Conservation (phyloP, 2,797 vertebrate species). For the Xiphorhynchus erythropygius region DNA sequence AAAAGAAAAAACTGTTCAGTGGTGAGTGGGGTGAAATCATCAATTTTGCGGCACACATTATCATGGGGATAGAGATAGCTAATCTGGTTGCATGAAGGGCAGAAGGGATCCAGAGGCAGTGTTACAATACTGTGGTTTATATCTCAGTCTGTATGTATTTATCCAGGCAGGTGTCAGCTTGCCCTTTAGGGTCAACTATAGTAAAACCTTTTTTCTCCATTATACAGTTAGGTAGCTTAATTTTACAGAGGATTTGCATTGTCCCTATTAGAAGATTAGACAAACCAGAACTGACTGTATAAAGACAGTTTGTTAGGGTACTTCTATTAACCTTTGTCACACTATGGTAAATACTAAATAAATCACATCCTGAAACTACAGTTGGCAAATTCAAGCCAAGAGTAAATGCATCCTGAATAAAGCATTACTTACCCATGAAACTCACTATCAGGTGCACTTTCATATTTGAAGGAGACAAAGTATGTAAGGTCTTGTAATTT, state of each 20-base stretch:
- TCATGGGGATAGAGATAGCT: neutral
- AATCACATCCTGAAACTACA: neutral
- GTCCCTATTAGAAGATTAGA: neutral
- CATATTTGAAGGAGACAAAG: neutral
- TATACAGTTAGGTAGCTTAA: neutral
- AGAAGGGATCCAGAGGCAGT: neutral
- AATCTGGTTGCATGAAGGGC: neutral
- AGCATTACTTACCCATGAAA: neutral
- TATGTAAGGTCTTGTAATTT: neutral
- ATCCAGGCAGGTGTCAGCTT: neutral
- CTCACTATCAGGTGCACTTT: neutral
- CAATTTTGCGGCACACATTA: neutral
- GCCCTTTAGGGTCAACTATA: neutral
- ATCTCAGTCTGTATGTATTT: neutral
- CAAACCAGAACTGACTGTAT: neutral
- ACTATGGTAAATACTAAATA: neutral
- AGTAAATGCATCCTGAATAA: neutral
- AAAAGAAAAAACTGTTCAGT: neutral
- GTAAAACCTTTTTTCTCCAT: neutral
- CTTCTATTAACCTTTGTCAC: slow-evolving; percentile 21
- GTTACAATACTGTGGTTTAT: neutral
- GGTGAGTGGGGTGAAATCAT: neutral
- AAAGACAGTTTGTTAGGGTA: neutral
- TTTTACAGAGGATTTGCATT: slow-evolving; percentile 12
- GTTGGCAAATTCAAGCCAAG: neutral